phyloP scores from a whole-genome alignment of 2,113 vertebrate species.

The Leuciscus idus region DNA sequence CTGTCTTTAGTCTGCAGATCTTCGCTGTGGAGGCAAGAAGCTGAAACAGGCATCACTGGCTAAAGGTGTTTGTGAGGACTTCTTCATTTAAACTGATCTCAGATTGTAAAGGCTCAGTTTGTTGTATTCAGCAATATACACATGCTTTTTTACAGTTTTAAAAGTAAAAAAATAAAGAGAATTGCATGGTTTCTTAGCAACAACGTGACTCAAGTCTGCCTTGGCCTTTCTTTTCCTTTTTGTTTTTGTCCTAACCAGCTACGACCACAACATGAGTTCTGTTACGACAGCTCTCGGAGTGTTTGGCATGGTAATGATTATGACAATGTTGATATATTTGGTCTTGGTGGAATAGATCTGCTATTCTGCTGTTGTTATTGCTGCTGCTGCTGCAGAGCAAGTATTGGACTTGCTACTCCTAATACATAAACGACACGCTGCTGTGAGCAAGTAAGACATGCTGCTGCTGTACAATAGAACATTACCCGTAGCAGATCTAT shows the following conservation, averaged over 20 bases:
- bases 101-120: background rate
- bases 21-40: background rate
- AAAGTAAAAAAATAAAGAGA: background rate
- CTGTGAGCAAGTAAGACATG: too few species aligned
- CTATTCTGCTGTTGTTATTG: background rate
- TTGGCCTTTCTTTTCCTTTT: too few species aligned
- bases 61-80: background rate
- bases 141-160: background rate
- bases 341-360: background rate
- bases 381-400: background rate
- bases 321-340: background rate
- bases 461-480: too few species aligned
- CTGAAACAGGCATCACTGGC: background rate
- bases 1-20: constrained; percentile 3
- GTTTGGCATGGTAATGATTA: background rate
- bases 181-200: too few species aligned
- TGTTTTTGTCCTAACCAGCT: too few species aligned
- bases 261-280: too few species aligned
- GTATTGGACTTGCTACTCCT: too few species aligned
- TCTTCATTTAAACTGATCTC: background rate
- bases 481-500: too few species aligned
- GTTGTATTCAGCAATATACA: background rate
- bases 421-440: too few species aligned
- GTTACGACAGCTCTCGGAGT: background rate
- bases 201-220: too few species aligned